phyloP scores from a whole-genome alignment of 2,888 invertebrate genomes.

The Cheilosia grossa region DNA sequence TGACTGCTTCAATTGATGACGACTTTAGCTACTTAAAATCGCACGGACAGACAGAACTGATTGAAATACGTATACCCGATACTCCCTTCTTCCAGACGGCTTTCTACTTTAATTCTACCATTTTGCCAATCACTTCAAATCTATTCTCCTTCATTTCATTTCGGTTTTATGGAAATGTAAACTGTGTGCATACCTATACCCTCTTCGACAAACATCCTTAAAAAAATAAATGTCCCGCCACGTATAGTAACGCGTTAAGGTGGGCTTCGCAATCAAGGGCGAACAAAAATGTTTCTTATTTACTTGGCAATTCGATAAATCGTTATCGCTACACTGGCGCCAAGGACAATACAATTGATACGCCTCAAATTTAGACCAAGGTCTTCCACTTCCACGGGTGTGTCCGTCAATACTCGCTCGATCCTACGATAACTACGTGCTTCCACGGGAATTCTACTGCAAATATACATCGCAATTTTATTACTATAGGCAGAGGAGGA shows the following conservation, averaged over 20 bases:
- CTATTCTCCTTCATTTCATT: neutral
- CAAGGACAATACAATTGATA: constrained; percentile 11
- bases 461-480: constrained; percentile 32
- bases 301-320: constrained; percentile 30
- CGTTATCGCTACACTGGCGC: constrained; percentile 1
- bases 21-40: no score
- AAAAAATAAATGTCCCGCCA: neutral
- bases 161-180: neutral
- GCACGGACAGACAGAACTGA: no score
- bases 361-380: constrained; percentile 18
- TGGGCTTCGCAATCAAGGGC: neutral
- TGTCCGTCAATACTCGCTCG: constrained; percentile 5
- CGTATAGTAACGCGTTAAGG: neutral
- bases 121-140: neutral
- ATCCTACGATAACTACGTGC: constrained; percentile 13
- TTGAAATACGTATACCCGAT: no score
- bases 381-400: constrained; percentile 10
- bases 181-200: neutral
- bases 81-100: no score
- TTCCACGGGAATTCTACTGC: neutral
- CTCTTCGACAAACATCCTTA: neutral
- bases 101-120: no score
- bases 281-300: constrained; percentile 15
- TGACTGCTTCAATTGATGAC: no score
- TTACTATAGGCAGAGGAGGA: neutral